Evolutionary conservation across 2,888 invertebrate genomes (phyloP).

Genomic region (Pollenia griseotomentosa): DNA sequence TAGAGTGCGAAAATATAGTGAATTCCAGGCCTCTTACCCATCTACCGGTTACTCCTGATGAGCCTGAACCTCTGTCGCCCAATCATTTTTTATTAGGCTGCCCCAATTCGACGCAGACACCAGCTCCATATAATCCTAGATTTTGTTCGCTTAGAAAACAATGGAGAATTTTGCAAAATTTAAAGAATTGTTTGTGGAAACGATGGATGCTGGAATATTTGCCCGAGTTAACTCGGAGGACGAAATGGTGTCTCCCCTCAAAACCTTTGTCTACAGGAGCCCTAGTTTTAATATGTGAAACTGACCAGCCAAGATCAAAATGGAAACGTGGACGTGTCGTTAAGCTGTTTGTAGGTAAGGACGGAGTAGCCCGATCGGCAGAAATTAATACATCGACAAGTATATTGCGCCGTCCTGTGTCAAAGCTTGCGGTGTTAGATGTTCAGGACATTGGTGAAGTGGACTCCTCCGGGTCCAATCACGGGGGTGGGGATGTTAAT

Average conservation of each 20-base stretch:
- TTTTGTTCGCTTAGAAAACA: too few species aligned
- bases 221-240: constrained; percentile 25
- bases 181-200: constrained; percentile 13
- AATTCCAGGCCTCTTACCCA: constrained; percentile 68
- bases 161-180: not conserved
- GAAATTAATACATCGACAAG: constrained; percentile 2
- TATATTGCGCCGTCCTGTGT: too few species aligned
- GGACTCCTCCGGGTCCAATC: too few species aligned
- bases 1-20: constrained; percentile 65
- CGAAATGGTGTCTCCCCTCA: constrained; percentile 28
- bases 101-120: not conserved
- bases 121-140: not conserved
- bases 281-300: too few species aligned
- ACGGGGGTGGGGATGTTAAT: too few species aligned
- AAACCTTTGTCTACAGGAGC: not conserved
- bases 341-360: constrained; percentile 18
- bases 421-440: too few species aligned
- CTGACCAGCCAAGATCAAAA: constrained; percentile 1
- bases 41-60: constrained; percentile 50
- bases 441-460: too few species aligned
- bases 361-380: constrained; percentile 32
- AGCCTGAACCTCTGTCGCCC: constrained; percentile 59
- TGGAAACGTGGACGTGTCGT: constrained; percentile 5
- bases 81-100: constrained; percentile 44
- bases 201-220: constrained; percentile 30